These are phyloP conservation scores for Hiodon tergisus DNA, from an alignment of 2,113 vertebrate species.

Conservation along the genomic window DNA sequence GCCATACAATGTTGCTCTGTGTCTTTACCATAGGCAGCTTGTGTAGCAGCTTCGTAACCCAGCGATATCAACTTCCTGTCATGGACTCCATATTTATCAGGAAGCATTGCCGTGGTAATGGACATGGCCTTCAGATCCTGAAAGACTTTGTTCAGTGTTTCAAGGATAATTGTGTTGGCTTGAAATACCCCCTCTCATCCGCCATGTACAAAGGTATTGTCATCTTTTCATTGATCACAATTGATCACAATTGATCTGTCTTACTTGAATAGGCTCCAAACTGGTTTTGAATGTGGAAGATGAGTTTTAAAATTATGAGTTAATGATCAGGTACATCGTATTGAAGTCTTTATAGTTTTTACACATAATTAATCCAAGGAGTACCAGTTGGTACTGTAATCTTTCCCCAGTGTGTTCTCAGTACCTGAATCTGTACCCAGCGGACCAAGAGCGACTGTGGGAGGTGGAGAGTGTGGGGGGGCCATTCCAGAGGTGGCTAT, in stretches of 20 bases:
- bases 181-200: constrained; percentile 69
- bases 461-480: constrained; percentile 71
- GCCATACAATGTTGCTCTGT: background rate
- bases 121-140: constrained; percentile 70
- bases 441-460: constrained; percentile 69
- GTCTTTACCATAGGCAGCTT: constrained; percentile 61
- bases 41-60: constrained; percentile 39
- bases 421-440: constrained; percentile 72
- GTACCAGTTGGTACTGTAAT: background rate
- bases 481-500: constrained; percentile 65
- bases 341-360: no score
- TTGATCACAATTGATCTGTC: no score
- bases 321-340: no score
- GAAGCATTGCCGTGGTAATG: constrained; percentile 62
- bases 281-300: background rate
- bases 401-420: constrained; percentile 69
- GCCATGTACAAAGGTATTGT: constrained; percentile 69
- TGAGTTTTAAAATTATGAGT: no score
- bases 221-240: background rate
- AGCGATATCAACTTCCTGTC: constrained; percentile 70
- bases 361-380: no score
- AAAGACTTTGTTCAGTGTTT: constrained; percentile 80
- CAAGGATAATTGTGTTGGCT: constrained; percentile 63
- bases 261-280: background rate
- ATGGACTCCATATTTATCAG: constrained; percentile 82